Evolutionary conservation across 2,113 vertebrate species (phyloP).

Genomic region (Cheilinus undulatus): DNA sequence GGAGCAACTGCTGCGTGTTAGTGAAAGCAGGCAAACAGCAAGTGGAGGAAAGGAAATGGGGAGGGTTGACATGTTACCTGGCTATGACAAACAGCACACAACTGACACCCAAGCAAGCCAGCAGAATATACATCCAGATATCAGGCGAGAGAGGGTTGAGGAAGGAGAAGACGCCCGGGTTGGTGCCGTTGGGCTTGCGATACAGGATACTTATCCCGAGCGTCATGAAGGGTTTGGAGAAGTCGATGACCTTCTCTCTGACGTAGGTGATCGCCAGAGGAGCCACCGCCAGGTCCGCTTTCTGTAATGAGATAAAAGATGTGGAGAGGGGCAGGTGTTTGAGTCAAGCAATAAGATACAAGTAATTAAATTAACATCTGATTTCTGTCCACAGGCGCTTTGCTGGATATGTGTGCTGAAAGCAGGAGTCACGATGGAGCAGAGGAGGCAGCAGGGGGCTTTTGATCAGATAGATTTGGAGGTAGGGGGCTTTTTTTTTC

Average conservation of each 20-base stretch:
- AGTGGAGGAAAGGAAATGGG: slow-evolving; percentile 86
- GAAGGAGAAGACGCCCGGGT: slow-evolving; percentile 98
- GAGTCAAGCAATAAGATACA: slow-evolving; percentile 71
- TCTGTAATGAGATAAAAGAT: slow-evolving; percentile 84
- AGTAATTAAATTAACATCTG: slow-evolving; percentile 71
- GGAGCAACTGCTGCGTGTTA: slow-evolving; percentile 42
- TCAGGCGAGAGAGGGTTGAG: slow-evolving; percentile 99
- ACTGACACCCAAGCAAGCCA: slow-evolving; percentile 99
- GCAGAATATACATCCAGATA: slow-evolving; percentile 99
- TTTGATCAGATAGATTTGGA: slow-evolving; percentile 53
- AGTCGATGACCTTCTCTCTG: slow-evolving; percentile 99
- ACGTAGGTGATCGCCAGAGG: slow-evolving; percentile 98
- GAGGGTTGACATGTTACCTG: slow-evolving; percentile 95
- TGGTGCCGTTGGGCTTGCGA: slow-evolving; percentile 97
- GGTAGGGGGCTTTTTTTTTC: slow-evolving; percentile 12
- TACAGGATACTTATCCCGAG: slow-evolving; percentile 94
- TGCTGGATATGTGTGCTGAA: slow-evolving; percentile 29
- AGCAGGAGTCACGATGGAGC: slow-evolving; percentile 27
- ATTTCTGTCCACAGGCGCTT: slow-evolving; percentile 54
- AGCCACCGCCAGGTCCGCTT: slow-evolving; percentile 97
- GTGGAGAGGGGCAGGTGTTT: background rate
- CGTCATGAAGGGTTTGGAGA: slow-evolving; percentile 99
- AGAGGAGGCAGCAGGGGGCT: slow-evolving; percentile 39
- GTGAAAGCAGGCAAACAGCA: slow-evolving; percentile 58
- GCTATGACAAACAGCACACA: slow-evolving; percentile 99